These are phyloP conservation scores for Geopemphigus sp. DNA, from an alignment of 1,140 invertebrate genomes.

Conservation along the genomic window DNA sequence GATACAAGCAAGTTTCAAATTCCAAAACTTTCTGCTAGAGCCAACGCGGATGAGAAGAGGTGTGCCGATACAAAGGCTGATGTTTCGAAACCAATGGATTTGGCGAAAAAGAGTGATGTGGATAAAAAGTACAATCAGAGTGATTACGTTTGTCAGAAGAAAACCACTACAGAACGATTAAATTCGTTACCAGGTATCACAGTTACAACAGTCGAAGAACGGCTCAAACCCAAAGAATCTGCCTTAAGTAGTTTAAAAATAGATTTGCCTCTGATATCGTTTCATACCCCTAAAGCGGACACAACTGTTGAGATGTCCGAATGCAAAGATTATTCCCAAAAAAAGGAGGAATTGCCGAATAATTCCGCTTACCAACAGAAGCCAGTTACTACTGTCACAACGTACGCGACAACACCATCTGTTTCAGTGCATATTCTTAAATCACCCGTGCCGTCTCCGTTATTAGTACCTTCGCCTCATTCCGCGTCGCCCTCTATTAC, in stretches of 20 bases:
- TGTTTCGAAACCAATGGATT: conserved; percentile 50
- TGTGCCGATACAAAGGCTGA: conserved; percentile 10
- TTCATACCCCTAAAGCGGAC: conserved; percentile 43
- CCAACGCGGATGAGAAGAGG: conserved; percentile 47
- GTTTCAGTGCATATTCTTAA: conserved; percentile 76
- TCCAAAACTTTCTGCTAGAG: conserved; percentile 70
- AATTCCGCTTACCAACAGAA: conserved; percentile 29
- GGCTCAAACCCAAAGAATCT: conserved; percentile 51
- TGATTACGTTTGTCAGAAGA: conserved; percentile 34
- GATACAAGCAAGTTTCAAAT: conserved; percentile 83
- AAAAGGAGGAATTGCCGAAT: conserved; percentile 52
- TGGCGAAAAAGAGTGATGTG: conserved; percentile 48
- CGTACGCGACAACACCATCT: conserved; percentile 58
- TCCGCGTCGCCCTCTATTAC: conserved; percentile 77
- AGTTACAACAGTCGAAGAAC: conserved; percentile 38
- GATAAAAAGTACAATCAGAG: conserved; percentile 35
- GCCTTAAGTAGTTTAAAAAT: conserved; percentile 53
- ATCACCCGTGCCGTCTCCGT: conserved; percentile 64
- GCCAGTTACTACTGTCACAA: conserved; percentile 6
- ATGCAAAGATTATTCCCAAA: conserved; percentile 59
- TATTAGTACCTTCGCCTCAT: conserved; percentile 67
- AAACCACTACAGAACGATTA: conserved; percentile 35
- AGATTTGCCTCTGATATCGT: conserved; percentile 51
- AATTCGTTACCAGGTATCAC: conserved; percentile 44
- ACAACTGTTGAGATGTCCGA: conserved; percentile 49